These are phyloP conservation scores for Perognathus longimembris DNA, from an alignment of 2,113 vertebrate species.

Conservation along the genomic window DNA sequence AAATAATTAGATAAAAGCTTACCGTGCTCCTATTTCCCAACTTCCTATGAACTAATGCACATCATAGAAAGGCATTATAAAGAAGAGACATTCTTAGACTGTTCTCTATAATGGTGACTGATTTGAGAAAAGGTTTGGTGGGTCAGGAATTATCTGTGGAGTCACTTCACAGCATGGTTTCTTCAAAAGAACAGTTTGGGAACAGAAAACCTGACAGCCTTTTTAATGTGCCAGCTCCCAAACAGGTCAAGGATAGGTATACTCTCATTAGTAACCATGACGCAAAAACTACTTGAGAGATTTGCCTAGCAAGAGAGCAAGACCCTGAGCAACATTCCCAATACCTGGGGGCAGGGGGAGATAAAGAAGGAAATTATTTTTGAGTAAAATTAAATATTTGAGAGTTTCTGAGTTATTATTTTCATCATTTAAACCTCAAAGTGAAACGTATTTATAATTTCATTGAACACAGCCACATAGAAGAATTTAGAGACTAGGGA, in stretches of 20 bases:
- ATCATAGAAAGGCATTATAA: neutral
- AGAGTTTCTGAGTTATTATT: neutral
- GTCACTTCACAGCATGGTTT: neutral
- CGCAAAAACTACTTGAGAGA: slow-evolving; percentile 41
- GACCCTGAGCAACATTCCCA: too few relatives aligned
- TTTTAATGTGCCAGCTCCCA: neutral
- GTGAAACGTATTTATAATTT: slow-evolving; percentile 63
- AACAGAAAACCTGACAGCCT: neutral
- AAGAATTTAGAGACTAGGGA: neutral
- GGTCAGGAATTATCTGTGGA: neutral
- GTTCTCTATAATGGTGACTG: neutral
- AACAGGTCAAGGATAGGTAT: neutral
- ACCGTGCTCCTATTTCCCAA: neutral
- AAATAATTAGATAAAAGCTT: too few relatives aligned
- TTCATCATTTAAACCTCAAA: slow-evolving; percentile 44
- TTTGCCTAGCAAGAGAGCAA: neutral
- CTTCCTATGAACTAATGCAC: neutral
- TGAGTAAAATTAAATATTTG: neutral
- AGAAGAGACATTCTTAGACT: neutral
- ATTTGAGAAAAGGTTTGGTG: neutral
- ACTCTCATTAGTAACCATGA: slow-evolving; percentile 29
- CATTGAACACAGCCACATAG: slow-evolving; percentile 37
- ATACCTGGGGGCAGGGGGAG: too few relatives aligned
- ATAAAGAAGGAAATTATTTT: slow-evolving; percentile 51
- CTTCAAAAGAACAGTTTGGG: neutral